Evolutionary conservation across 2,113 vertebrate species (phyloP).

Genomic region (Charina bottae): DNA sequence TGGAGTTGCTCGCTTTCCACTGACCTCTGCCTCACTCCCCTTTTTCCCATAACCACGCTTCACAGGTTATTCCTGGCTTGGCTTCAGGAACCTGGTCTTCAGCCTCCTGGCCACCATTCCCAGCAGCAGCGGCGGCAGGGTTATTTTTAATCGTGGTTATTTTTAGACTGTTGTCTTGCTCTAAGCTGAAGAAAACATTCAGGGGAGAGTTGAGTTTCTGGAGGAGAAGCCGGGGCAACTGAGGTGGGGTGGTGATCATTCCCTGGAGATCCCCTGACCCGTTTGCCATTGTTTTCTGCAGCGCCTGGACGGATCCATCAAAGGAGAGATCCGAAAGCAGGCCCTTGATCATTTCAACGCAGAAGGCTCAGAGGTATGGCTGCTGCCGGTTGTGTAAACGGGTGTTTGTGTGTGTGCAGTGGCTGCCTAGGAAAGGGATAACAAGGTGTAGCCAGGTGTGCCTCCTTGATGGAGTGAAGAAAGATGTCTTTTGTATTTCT

Average conservation of each 20-base stretch:
- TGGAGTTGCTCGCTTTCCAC: background rate
- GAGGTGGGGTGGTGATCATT: constrained; percentile 31
- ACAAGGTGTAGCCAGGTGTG: too few relatives aligned
- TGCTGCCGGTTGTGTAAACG: background rate
- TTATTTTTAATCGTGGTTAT: constrained; percentile 87
- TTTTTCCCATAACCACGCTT: background rate
- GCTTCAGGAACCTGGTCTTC: constrained; percentile 33
- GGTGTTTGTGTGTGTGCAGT: too few relatives aligned
- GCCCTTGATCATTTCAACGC: constrained; percentile 99
- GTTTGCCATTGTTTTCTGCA: constrained; percentile 69
- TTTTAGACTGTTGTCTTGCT: constrained; percentile 66
- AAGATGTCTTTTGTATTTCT: background rate
- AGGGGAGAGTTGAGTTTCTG: background rate
- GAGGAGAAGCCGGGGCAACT: background rate
- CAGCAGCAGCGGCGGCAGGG: constrained; percentile 39
- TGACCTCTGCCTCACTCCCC: too few relatives aligned
- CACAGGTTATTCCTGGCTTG: background rate
- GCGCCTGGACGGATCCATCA: constrained; percentile 97
- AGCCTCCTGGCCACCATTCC: constrained; percentile 50
- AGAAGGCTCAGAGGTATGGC: constrained; percentile 95
- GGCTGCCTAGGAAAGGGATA: background rate
- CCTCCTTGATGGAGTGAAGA: background rate
- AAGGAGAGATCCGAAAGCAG: constrained; percentile 97
- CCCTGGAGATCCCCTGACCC: constrained; percentile 40
- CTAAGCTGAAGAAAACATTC: background rate